phyloP scores from a whole-genome alignment of 2,797 vertebrate species.

The Crenuchus spilurus region DNA sequence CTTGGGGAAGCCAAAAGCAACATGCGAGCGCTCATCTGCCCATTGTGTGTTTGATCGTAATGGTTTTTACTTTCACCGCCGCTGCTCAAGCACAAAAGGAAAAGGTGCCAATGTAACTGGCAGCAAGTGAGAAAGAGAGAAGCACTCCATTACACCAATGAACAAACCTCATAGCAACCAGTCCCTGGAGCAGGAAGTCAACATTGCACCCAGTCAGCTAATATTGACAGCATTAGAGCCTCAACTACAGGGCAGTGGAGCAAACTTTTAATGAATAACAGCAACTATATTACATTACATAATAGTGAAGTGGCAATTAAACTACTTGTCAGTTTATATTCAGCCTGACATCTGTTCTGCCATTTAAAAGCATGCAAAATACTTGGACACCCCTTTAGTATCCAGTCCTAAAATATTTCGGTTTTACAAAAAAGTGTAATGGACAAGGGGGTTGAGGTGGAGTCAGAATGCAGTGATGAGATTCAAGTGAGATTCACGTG shows the following conservation, averaged over 20 bases:
- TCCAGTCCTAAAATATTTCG: no score
- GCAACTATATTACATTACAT: constrained; percentile 1
- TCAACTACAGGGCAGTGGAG: not conserved
- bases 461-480: no score
- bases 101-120: not conserved
- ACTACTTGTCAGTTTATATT: not conserved
- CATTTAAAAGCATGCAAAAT: no score
- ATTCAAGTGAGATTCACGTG: no score
- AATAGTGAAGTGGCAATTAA: not conserved
- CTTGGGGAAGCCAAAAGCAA: constrained; percentile 30
- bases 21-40: constrained; percentile 28
- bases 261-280: constrained; percentile 1
- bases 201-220: not conserved
- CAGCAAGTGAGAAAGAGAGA: not conserved
- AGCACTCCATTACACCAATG: not conserved
- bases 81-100: constrained; percentile 18
- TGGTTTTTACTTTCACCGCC: not conserved
- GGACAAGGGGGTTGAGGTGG: no score
- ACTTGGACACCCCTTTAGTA: no score
- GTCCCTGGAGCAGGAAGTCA: constrained; percentile 3
- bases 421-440: no score
- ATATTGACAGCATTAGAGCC: constrained; percentile 25
- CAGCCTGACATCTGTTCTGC: not conserved
- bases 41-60: constrained; percentile 39
- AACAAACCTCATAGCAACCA: constrained; percentile 1